Percentiles rank a stretch among this genome's conserved stretches.
phyloP scores from a whole-genome alignment of 2,113 vertebrate genomes.

The Colinus virginianus region DNA sequence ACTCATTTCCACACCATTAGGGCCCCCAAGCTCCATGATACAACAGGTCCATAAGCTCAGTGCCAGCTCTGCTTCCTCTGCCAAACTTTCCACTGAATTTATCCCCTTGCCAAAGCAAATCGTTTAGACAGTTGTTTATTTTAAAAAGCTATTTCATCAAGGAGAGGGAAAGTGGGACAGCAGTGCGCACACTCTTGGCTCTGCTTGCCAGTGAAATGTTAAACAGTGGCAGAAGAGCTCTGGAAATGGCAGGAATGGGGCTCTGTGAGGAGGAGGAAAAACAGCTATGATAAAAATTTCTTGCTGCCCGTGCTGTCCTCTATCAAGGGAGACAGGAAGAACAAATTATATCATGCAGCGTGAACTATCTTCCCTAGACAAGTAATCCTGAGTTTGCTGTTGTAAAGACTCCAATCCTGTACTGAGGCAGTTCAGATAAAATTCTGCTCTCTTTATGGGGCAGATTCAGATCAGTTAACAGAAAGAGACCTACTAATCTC shows the following conservation, averaged over 20 bases:
- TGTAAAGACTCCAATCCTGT: not conserved
- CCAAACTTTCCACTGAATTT: conserved; percentile 72
- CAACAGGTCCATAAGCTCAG: conserved; percentile 47
- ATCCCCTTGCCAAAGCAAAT: conserved; percentile 73
- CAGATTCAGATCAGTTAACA: not conserved
- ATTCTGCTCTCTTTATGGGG: not conserved
- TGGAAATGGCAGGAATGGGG: not conserved
- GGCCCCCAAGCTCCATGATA: conserved; percentile 51
- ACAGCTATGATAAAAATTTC: conserved; percentile 41
- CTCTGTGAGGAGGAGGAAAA: conserved; percentile 3
- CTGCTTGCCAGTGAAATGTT: conserved; percentile 54
- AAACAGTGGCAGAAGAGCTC: conserved; percentile 64
- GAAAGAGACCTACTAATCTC: not conserved
- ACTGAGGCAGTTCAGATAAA: not conserved
- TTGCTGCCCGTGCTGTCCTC: conserved; percentile 4
- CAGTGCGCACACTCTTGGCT: conserved; percentile 20
- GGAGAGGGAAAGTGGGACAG: conserved; percentile 49
- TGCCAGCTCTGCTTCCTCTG: conserved; percentile 61
- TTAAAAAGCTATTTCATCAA: conserved; percentile 69
- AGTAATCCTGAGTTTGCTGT: not conserved
- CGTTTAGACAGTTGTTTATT: conserved; percentile 74
- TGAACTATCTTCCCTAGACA: not conserved
- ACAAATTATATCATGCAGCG: not conserved
- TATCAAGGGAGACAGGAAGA: not conserved
- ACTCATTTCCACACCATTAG: conserved; percentile 44